Evolutionary conservation across 2,113 vertebrate genomes (phyloP).

Genomic region (Clarias batrachus): DNA sequence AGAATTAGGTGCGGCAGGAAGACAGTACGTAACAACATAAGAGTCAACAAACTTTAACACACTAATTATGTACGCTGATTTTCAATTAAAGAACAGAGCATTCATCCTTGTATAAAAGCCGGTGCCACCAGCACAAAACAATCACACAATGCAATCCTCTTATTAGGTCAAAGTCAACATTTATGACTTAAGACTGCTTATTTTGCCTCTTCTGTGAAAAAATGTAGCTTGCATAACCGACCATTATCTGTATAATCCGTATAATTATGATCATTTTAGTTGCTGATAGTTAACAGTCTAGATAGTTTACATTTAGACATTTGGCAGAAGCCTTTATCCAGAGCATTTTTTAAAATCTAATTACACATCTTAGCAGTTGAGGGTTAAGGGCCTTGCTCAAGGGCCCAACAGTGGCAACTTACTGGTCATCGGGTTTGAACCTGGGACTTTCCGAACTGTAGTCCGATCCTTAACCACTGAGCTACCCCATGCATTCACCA

Average conservation of each 20-base stretch:
- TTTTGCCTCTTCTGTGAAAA: background rate
- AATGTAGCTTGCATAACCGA: background rate
- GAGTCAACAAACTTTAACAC: background rate
- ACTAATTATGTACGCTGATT: background rate
- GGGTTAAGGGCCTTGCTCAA: too few species aligned
- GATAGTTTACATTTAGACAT: background rate
- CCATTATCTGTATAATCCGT: too few species aligned
- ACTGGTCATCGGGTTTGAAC: too few species aligned
- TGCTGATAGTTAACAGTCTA: background rate
- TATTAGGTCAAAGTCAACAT: background rate
- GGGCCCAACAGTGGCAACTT: too few species aligned
- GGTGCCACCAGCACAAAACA: background rate
- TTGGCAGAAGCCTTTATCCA: too few species aligned
- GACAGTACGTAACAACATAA: background rate
- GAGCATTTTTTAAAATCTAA: too few species aligned
- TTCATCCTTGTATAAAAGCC: background rate
- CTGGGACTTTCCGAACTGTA: too few species aligned
- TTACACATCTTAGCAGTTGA: too few species aligned
- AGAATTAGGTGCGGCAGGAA: background rate
- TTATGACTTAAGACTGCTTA: background rate
- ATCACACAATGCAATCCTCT: background rate
- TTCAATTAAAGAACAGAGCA: background rate
- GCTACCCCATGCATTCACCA: too few species aligned
- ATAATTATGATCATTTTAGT: background rate
- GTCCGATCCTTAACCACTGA: too few species aligned